These are phyloP conservation scores for Tenthredo amoena DNA, from an alignment of 2,888 invertebrate species.

Conservation along the genomic window DNA sequence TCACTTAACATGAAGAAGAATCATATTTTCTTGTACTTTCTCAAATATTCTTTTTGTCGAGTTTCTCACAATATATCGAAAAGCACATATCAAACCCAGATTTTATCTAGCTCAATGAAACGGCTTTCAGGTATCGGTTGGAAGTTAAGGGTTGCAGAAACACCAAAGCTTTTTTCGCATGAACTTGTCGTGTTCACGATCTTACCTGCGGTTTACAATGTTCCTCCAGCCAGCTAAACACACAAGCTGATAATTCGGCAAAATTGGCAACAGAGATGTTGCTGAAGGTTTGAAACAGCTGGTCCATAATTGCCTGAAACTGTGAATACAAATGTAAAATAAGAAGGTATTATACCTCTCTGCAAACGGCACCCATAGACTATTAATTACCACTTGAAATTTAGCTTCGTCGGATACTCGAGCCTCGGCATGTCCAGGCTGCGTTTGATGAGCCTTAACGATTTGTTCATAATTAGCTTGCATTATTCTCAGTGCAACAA, in stretches of 20 bases:
- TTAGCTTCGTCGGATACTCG: conserved; percentile 96
- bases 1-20: neutral
- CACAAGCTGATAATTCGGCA: conserved; percentile 94
- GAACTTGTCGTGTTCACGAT: neutral
- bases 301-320: conserved; percentile 98
- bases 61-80: neutral
- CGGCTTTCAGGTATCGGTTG: too few species aligned
- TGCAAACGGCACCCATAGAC: neutral
- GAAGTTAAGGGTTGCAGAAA: too few species aligned
- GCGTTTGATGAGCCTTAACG: conserved; percentile 96
- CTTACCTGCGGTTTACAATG: conserved; percentile 94
- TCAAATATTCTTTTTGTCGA: neutral
- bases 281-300: conserved; percentile 94
- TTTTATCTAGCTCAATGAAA: neutral
- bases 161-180: neutral
- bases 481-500: conserved; percentile 92
- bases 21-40: neutral
- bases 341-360: neutral
- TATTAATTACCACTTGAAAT: conserved; percentile 91
- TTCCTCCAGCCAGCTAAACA: conserved; percentile 98
- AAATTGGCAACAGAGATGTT: conserved; percentile 95
- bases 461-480: conserved; percentile 98
- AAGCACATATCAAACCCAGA: neutral
- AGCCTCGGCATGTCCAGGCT: conserved; percentile 92
- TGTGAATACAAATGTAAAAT: conserved; percentile 72